Evolutionary conservation across 2,113 vertebrate species (phyloP).

Genomic region (Euleptes europaea): DNA sequence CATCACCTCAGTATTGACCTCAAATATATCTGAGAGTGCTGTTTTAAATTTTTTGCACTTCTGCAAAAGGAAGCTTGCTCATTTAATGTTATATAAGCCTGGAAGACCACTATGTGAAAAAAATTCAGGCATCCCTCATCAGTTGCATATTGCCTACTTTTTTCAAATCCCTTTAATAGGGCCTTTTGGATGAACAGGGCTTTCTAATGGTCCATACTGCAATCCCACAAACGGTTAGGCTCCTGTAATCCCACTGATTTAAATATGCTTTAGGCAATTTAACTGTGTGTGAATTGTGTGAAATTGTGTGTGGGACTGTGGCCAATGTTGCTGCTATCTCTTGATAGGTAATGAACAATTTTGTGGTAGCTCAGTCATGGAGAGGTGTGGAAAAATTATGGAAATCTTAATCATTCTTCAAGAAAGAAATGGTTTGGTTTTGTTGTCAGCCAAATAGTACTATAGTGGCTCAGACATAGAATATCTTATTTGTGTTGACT

Average conservation of each 20-base stretch:
- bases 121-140: not conserved
- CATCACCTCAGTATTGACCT: not conserved
- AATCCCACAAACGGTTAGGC: not conserved
- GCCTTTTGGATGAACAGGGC: constrained; percentile 8
- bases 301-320: not conserved
- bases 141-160: not conserved
- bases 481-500: not conserved
- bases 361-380: not conserved
- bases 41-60: constrained; percentile 37
- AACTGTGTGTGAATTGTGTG: too few species aligned
- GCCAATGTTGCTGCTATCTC: constrained; percentile 3
- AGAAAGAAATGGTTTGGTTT: not conserved
- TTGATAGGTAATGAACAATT: constrained; percentile 22
- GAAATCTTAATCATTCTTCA: constrained; percentile 3
- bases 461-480: not conserved
- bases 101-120: not conserved
- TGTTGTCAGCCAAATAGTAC: fast-evolving
- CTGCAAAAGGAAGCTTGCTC: not conserved
- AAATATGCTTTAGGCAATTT: not conserved
- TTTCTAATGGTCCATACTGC: not conserved
- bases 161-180: constrained; percentile 15
- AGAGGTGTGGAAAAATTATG: not conserved
- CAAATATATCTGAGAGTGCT: not conserved
- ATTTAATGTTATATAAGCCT: not conserved
- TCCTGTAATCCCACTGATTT: not conserved